Evolutionary conservation across 1,140 invertebrate genomes (phyloP).

Genomic region (Drosophila nigromelanica): DNA sequence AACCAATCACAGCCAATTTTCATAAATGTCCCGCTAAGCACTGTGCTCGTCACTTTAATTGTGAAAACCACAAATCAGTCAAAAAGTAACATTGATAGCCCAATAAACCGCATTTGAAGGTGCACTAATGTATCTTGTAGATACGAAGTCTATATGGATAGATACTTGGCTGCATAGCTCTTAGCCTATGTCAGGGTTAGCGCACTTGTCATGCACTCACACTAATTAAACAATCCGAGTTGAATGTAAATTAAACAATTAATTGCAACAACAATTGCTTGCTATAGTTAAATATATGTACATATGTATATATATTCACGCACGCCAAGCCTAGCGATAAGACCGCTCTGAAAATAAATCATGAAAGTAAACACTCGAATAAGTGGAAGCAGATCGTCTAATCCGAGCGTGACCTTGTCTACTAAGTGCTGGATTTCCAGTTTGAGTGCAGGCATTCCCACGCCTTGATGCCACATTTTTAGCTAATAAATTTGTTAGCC

Average conservation of each 20-base stretch:
- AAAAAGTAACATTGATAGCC: slow-evolving; percentile 52
- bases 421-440: slow-evolving; percentile 17
- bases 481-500: slow-evolving; percentile 63
- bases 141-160: slow-evolving; percentile 4
- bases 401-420: slow-evolving; percentile 48
- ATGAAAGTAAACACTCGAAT: slow-evolving; percentile 62
- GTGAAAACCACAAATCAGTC: slow-evolving; percentile 35
- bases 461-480: slow-evolving; percentile 62
- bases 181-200: slow-evolving; percentile 24
- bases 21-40: slow-evolving; percentile 12
- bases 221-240: slow-evolving; percentile 34
- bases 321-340: slow-evolving; percentile 18
- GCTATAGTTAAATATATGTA: too few species aligned
- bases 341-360: slow-evolving; percentile 51
- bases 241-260: slow-evolving; percentile 35
- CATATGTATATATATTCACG: too few species aligned
- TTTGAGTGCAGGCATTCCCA: slow-evolving; percentile 64
- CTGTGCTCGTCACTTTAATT: slow-evolving; percentile 12
- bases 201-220: slow-evolving; percentile 34
- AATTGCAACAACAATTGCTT: background rate
- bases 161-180: background rate
- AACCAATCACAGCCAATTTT: slow-evolving; percentile 20
- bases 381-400: slow-evolving; percentile 32
- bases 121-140: slow-evolving; percentile 22
- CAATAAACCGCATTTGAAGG: slow-evolving; percentile 38